Evolutionary conservation across 2,888 invertebrate genomes (phyloP).

Genomic region (Trissolcus brochymenae): DNA sequence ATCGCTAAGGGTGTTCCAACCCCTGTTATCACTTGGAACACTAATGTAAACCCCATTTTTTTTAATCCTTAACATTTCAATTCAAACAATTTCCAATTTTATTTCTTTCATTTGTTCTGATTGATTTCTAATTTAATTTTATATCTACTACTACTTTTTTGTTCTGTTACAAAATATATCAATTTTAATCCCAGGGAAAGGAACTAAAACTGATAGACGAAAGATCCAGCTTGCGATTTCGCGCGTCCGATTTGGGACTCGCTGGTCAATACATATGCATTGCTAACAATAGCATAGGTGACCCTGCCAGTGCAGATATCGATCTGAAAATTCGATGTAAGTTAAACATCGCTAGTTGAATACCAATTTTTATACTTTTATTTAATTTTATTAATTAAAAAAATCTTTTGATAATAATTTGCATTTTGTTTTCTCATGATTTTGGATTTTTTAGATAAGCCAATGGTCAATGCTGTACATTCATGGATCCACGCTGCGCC

Average conservation of each 20-base stretch:
- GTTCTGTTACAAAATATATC: neutral
- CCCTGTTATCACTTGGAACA: slow-evolving; percentile 85
- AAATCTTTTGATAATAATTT: neutral
- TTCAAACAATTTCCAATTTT: slow-evolving; percentile 6
- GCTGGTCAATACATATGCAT: slow-evolving; percentile 86
- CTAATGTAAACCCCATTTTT: slow-evolving; percentile 74
- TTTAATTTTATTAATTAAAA: neutral
- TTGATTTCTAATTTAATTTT: no score
- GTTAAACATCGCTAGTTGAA: neutral
- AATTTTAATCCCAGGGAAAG: slow-evolving; percentile 36
- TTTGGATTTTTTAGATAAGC: slow-evolving; percentile 80
- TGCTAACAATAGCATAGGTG: slow-evolving; percentile 86
- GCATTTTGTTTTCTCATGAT: neutral
- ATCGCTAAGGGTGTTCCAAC: slow-evolving; percentile 84
- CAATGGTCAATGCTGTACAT: slow-evolving; percentile 82
- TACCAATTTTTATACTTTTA: neutral
- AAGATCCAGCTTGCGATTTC: slow-evolving; percentile 81
- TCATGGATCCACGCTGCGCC: slow-evolving; percentile 86
- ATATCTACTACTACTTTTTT: no score
- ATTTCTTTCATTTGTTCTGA: neutral
- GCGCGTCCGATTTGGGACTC: slow-evolving; percentile 81
- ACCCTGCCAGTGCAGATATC: slow-evolving; percentile 82
- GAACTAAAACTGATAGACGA: slow-evolving; percentile 76
- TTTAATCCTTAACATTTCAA: neutral
- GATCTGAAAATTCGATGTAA: slow-evolving; percentile 85